Base-by-base conservation (phyloP, 2,113 vertebrate species). In the Puffinus mauretanicus region DNA sequence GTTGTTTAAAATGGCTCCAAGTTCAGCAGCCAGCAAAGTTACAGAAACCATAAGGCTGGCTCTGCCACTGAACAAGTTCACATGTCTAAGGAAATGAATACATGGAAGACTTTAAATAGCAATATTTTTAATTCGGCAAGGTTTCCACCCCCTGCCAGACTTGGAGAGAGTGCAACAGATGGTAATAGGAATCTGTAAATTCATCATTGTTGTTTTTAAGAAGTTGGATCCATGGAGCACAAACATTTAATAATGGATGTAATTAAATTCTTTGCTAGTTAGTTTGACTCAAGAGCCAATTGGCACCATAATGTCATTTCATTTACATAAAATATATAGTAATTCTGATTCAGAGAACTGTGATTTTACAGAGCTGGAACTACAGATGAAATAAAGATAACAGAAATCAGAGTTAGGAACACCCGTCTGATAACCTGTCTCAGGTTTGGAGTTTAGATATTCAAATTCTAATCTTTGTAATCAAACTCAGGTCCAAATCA, bases 231-330 rank as follows among this genome's bases (percentile, higher is more conserved):
- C 2, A 2, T 78, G 47, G 32, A 96, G 71, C 77, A 77, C 92
- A 96, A 96, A 95, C 91, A 97, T 96, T 96, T 96, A 94, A 96
- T 97, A 97, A 97, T 95, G 86, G 90, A 90, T 93, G 88, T 97
- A 94, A 97, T 97, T 96, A 97, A 89, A 94, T 96, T 97, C 86
- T 92, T 92, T 93, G 64, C 88, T 94, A 61, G 80, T 85, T 85
- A 93, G 78, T 82, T 95, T 96, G 88, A 94, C 81, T 96, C 61
- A 44, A 75, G 60, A 96, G 94, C 94, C 96, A 98, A 70, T 57
- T 97, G 95, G 96, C 96, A 93, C 55, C 19, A 24, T n/a, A 93
- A 85, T 88, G 83, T 44, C 55, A 82, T 86, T 96, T 96, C 71
- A 95, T 95, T 97, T 97, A 64, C 93, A 95, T 96, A 86, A 97